Conservation (phyloP, 2,113 vertebrate genomes). For the Actenoides lindsayi region DNA sequence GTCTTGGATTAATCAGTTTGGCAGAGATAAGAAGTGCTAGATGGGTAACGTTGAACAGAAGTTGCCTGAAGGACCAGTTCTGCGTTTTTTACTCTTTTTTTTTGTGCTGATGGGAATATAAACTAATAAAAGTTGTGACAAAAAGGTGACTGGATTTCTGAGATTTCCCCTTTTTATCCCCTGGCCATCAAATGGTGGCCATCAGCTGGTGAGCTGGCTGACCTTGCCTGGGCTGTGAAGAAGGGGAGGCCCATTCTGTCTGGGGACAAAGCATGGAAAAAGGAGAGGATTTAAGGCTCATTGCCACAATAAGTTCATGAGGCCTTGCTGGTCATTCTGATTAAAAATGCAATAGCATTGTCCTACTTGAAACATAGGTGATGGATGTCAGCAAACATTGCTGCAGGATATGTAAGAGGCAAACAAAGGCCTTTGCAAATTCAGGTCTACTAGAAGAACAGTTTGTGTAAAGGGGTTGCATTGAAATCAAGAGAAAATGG, state of each 20-base stretch:
- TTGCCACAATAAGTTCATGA: background rate
- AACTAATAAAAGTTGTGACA: background rate
- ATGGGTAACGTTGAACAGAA: background rate
- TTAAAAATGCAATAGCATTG: background rate
- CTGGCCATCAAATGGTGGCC: background rate
- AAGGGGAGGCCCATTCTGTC: background rate
- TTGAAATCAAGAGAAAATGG: background rate
- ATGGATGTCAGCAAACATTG: background rate
- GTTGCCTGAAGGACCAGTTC: background rate
- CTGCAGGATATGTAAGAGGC: background rate
- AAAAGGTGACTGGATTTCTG: background rate
- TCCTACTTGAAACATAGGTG: background rate
- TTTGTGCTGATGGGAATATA: background rate
- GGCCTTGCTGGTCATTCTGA: background rate
- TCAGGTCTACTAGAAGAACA: background rate
- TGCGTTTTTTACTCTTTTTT: background rate
- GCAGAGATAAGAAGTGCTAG: background rate
- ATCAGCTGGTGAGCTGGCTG: background rate
- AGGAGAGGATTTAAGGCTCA: background rate
- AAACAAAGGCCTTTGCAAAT: background rate
- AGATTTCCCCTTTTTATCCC: background rate
- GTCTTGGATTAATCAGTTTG: background rate
- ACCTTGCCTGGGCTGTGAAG: fast-evolving
- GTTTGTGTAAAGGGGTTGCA: background rate
- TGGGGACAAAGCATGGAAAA: background rate